Base-by-base conservation (phyloP, 2,113 vertebrate genomes). In the Anser brachyrhynchus region DNA sequence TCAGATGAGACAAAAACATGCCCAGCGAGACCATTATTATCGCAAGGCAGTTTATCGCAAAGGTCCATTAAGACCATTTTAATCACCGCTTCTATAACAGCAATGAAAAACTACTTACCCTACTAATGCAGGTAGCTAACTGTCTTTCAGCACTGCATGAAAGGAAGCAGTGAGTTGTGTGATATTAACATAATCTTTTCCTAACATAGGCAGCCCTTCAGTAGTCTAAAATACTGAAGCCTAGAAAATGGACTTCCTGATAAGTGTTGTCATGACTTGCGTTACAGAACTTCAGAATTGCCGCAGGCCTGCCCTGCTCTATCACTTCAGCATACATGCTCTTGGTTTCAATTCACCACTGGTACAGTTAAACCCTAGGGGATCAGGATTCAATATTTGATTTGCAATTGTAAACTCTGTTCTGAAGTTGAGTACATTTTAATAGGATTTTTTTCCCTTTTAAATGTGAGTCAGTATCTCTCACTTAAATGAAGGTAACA, bases 261-360 rank as follows among this genome's bases (percentile, higher is more conserved):
- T n/a, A 25, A 9, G 10, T 15, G 39, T 33, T 82, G 71, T 33
- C 51, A 9, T 9, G 2, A 5, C 37, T 6, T 2, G 13, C 39
- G 73, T 4, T 59, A 6, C 15, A 13, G 11, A 39, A 62, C 87
- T 69, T 9, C 16, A 3, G 11, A 31, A n/a, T 62, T 11, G 46
- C 58, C 59, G 16, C 33, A 8, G 66, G 44, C 76, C 81, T 55
- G 66, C 81, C 81, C 74, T 57, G 46, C 74, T 41, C 52, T 67
- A 9, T 29, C 12, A 1, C 35, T 44, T 23, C 3, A 51, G 66
- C 35, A 2, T 11, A 7, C 59, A 3, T 4, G 0, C 65, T 20
- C 12, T 0, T 3, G 33, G 33, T 6, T 23, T 49, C 74, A 6
- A 3, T 11, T 4, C 49, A 3, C 46, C 33, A 6, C 15, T 21